Conservation (phyloP, 2,113 vertebrate species). For the Camarhynchus parvulus region DNA sequence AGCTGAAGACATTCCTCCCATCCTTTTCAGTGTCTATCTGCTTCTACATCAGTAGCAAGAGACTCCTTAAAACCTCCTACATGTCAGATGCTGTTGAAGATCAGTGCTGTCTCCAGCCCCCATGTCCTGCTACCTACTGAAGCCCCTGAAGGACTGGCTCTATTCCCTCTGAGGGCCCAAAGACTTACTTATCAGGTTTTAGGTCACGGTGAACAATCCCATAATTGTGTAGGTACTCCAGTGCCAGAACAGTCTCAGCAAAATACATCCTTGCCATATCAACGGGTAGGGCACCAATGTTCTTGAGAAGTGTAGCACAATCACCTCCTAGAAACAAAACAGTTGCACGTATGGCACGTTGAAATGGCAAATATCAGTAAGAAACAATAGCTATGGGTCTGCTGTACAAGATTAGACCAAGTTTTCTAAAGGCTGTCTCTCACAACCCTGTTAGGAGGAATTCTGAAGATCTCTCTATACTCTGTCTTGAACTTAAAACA, state of each 20-base stretch:
- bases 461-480: not conserved
- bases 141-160: not conserved
- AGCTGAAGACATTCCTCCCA: not conserved
- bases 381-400: not conserved
- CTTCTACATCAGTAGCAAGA: not conserved
- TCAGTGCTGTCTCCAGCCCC: not conserved
- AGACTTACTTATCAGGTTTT: constrained; percentile 94
- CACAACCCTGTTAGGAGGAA: not conserved
- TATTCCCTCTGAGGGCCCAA: not conserved
- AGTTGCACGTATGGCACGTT: not conserved
- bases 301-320: constrained; percentile 95
- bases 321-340: constrained; percentile 84
- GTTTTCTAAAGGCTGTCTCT: not conserved
- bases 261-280: constrained; percentile 98
- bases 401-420: not conserved
- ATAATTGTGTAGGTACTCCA: constrained; percentile 97
- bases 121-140: not conserved
- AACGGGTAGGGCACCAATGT: constrained; percentile 92
- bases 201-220: constrained; percentile 98
- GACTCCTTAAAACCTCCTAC: not conserved
- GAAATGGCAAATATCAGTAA: not conserved
- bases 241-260: constrained; percentile 92
- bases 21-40: not conserved
- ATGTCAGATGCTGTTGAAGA: not conserved
- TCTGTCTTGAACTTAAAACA: not conserved